Conservation (phyloP, 2,113 vertebrate genomes). For the Mobula birostris region DNA sequence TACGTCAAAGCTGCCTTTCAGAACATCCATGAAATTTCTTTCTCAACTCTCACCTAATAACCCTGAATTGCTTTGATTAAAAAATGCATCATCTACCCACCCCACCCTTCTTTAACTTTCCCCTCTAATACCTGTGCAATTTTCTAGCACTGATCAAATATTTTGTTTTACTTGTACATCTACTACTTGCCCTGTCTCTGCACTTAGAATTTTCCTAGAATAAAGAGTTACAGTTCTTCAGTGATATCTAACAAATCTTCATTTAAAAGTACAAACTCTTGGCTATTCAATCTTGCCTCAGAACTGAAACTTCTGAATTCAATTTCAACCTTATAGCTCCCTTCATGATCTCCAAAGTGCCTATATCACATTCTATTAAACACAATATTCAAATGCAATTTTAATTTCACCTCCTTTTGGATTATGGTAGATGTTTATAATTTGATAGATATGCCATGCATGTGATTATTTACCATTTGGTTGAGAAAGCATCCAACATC, state of each 20-base stretch:
- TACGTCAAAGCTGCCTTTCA: background rate
- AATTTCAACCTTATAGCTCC: background rate
- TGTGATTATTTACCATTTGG: background rate
- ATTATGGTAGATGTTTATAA: background rate
- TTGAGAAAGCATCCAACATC: background rate
- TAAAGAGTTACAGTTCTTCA: background rate
- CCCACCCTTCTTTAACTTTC: too few species aligned
- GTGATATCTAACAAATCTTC: too few species aligned
- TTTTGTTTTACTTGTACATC: background rate
- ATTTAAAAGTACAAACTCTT: background rate
- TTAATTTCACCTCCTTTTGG: background rate
- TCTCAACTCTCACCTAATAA: background rate
- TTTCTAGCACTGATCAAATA: background rate
- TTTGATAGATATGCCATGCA: background rate
- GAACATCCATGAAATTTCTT: background rate
- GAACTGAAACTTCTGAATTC: background rate
- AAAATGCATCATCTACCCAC: background rate
- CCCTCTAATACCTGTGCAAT: background rate
- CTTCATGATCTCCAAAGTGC: background rate
- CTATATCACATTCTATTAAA: background rate
- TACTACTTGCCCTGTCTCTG: background rate
- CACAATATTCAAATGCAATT: background rate
- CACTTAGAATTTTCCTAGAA: background rate
- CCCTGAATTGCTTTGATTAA: background rate
- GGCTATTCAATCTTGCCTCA: background rate